phyloP scores from a whole-genome alignment of 2,113 vertebrate species.

The Oreotrochilus melanogaster region DNA sequence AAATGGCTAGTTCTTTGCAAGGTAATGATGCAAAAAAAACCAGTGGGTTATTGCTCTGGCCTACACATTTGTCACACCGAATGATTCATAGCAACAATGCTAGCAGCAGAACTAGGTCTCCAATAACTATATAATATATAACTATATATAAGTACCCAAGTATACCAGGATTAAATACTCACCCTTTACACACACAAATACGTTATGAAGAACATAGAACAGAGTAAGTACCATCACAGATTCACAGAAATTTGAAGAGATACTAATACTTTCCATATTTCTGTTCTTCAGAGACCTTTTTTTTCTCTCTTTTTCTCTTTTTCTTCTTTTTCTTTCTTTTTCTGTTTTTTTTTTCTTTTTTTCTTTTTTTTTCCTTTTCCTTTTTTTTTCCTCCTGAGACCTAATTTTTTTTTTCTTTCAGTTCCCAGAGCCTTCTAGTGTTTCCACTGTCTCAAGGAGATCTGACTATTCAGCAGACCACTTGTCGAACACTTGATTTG shows the following conservation, averaged over 20 bases:
- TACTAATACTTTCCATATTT: neutral
- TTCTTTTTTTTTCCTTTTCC: too few species aligned
- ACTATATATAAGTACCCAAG: neutral
- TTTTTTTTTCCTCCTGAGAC: neutral
- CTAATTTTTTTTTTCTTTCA: neutral
- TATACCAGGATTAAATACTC: neutral
- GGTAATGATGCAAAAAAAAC: neutral
- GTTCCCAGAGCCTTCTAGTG: neutral
- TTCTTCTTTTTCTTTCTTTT: neutral
- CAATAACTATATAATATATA: neutral
- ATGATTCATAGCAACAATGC: neutral
- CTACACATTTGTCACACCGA: neutral
- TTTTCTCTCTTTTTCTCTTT: neutral
- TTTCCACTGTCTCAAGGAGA: neutral
- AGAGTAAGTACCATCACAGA: neutral
- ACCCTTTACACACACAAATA: neutral
- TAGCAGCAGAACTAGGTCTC: rapidly evolving
- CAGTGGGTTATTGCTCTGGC: neutral
- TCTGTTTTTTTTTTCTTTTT: too few species aligned
- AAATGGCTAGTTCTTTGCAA: neutral
- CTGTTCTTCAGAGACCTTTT: neutral
- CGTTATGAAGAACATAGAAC: neutral
- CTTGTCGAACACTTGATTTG: neutral
- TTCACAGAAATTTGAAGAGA: neutral
- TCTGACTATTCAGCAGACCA: neutral